A percentile compares a stretch with the other conserved stretches of the same genome.
phyloP scores from a whole-genome alignment of 2,113 vertebrate genomes.

The Gavia stellata region DNA sequence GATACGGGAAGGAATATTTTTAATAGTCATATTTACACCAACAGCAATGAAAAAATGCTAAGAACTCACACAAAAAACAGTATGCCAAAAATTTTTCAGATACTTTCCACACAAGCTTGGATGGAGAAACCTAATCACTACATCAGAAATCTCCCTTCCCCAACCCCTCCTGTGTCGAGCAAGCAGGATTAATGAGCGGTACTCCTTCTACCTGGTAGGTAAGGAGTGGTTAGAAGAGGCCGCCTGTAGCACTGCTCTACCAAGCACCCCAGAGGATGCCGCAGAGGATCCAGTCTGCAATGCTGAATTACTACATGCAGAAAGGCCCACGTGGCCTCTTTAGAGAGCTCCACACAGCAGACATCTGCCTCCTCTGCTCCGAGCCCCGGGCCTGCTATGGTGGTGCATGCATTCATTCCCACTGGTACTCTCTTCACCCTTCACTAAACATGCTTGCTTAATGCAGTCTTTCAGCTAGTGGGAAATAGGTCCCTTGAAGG shows the following conservation, averaged over 20 bases:
- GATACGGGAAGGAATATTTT: not conserved
- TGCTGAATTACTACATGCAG: not conserved
- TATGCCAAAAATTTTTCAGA: not conserved
- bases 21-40: not conserved
- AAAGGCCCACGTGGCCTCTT: conserved; percentile 4
- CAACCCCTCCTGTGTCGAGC: not conserved
- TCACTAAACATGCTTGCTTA: conserved; percentile 68
- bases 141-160: not conserved
- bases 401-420: conserved; percentile 6
- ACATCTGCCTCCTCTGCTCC: conserved; percentile 18
- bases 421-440: conserved; percentile 62
- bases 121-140: not conserved
- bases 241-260: not conserved
- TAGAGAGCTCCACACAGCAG: conserved; percentile 38
- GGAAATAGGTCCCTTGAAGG: conserved; percentile 70
- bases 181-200: not conserved
- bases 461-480: conserved; percentile 66
- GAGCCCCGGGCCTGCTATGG: not conserved
- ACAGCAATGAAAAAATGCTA: not conserved
- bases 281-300: not conserved
- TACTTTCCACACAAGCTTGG: not conserved
- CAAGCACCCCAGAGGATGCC: not conserved
- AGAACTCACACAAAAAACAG: not conserved
- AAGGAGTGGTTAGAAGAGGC: not conserved
- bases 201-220: not conserved